A percentile compares a stretch with the other conserved stretches of the same genome.
phyloP scores from a whole-genome alignment of 1,140 invertebrate genomes.

The Zaprionus camerounensis region DNA sequence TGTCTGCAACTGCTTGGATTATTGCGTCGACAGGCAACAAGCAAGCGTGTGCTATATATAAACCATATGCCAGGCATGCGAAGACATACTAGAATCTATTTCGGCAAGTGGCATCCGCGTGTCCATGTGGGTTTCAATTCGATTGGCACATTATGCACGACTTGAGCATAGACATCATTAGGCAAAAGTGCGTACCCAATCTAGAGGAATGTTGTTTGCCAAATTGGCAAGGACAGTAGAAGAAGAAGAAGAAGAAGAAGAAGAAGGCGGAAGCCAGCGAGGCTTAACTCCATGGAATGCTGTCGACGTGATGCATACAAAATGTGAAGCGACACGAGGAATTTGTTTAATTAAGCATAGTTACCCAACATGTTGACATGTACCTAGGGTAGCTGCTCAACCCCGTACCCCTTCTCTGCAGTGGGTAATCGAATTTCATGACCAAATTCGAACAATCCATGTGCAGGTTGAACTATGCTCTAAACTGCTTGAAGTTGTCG shows the following conservation, averaged over 20 bases:
- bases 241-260: not conserved
- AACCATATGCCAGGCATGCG: not conserved
- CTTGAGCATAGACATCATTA: slow-evolving; percentile 66
- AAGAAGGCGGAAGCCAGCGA: not conserved
- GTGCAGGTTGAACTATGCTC: slow-evolving; percentile 7
- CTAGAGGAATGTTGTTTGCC: slow-evolving; percentile 28
- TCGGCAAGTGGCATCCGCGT: not conserved
- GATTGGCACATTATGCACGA: slow-evolving; percentile 46
- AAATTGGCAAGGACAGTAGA: slow-evolving; percentile 64
- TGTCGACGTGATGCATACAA: slow-evolving; percentile 43
- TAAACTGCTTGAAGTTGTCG: slow-evolving; percentile 38
- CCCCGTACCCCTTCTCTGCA: slow-evolving; percentile 1
- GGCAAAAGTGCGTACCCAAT: slow-evolving; percentile 39
- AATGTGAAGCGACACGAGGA: slow-evolving; percentile 49
- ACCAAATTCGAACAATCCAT: slow-evolving; percentile 5
- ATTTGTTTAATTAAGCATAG: slow-evolving; percentile 75
- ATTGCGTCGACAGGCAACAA: slow-evolving; percentile 63
- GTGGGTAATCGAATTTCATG: slow-evolving; percentile 61
- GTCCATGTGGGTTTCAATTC: slow-evolving; percentile 5
- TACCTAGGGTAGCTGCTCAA: not conserved
- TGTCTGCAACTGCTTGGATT: slow-evolving; percentile 70
- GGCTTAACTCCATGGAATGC: not conserved
- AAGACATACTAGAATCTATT: not conserved
- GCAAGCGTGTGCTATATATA: slow-evolving; percentile 38
- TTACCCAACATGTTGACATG: slow-evolving; percentile 47